These are phyloP conservation scores for Apotomis capreana DNA, from an alignment of 2,888 invertebrate genomes.

Conservation along the genomic window DNA sequence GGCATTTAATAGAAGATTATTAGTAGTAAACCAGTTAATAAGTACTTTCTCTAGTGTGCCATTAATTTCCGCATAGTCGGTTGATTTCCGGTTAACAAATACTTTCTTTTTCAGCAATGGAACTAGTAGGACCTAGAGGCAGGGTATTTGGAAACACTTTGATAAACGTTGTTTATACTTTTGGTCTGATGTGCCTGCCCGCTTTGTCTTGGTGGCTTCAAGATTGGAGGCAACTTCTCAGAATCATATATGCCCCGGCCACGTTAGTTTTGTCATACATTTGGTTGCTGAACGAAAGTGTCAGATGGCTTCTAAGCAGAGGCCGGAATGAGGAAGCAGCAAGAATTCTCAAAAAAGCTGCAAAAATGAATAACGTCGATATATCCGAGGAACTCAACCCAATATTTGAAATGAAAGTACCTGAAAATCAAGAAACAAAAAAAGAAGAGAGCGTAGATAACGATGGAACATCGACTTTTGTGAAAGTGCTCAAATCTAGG, in stretches of 20 bases:
- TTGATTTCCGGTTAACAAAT: too few relatives aligned
- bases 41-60: too few relatives aligned
- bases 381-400: constrained; percentile 72
- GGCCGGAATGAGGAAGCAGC: constrained; percentile 86
- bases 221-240: constrained; percentile 87
- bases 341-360: constrained; percentile 85
- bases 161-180: constrained; percentile 87
- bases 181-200: constrained; percentile 87
- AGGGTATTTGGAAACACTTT: constrained; percentile 89
- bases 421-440: constrained; percentile 53
- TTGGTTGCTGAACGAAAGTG: constrained; percentile 89
- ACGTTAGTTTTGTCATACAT: constrained; percentile 86
- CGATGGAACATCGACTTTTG: constrained; percentile 57
- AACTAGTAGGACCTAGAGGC: constrained; percentile 89
- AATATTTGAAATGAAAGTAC: constrained; percentile 51
- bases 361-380: constrained; percentile 84
- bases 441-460: constrained; percentile 43
- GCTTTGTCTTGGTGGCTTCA: constrained; percentile 86
- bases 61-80: too few relatives aligned
- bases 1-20: too few relatives aligned
- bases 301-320: constrained; percentile 90
- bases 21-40: too few relatives aligned
- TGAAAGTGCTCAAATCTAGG: constrained; percentile 80
- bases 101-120: constrained; percentile 84
- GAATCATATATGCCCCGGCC: constrained; percentile 87